Evolutionary conservation across 2,797 vertebrate genomes (phyloP), one percentile per base, ranked within the genome.

Genomic region (Rhinophrynus dorsalis): DNA sequence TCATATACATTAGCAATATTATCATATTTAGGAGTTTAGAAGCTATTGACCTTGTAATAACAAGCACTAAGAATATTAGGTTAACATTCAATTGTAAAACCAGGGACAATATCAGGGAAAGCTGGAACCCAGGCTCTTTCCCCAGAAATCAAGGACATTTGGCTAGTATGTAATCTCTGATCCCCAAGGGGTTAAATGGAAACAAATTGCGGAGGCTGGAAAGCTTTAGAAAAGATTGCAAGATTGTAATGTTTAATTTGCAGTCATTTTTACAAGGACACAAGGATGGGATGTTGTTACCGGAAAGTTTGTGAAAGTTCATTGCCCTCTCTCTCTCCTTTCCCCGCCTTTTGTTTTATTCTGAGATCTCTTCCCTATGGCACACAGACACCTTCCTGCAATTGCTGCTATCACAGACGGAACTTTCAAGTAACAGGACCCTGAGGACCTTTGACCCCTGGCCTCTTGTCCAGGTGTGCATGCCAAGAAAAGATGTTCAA

Each of bases 401-500:
- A 17, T 24, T 44, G 48, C 6, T 38, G 21, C 48, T 55, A 24
- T 13, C 24, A 12, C 37, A 50, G 35, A 13, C 59, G 32, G 59
- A 40, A 6, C 11, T 27, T n/a, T 40, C 24, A 24, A 18, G 17
- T 38, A 38, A 5, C 6, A 24, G 44, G 26, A 38, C 45, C 32
- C 10, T 13, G 11, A 13, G 35, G 2, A 54, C 11, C 42, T 17
- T 8, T 6, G 30, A 24, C 32, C 23, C 12, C 42, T 8, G 6
- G 9, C 13, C 21, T 10, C 21, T 4, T 18, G 23, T 17, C 9
- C 45, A 8, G 20, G 12, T 32, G 26, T 67, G 18, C 8, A 32
- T 5, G 10, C 7, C 1, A 30, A 54, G 24, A 40, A 6, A 38
- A 60, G 69, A 80, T 82, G 80, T 83, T 83, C 69, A 81, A 78